phyloP scores from a whole-genome alignment of 2,797 vertebrate species.

The Limosa lapponica region DNA sequence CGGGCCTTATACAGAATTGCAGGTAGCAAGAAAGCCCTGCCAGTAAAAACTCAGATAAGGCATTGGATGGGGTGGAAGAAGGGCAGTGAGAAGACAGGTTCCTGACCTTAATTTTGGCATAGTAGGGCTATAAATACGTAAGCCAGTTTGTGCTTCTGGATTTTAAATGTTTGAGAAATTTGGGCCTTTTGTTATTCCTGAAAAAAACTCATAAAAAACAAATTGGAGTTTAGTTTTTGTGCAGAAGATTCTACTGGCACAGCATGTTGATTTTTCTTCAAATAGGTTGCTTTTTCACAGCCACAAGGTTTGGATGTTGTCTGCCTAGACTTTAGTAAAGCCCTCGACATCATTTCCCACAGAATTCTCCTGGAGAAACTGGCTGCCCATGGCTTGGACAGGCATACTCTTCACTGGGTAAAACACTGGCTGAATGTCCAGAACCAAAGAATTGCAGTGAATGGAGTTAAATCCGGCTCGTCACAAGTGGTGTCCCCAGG shows the following conservation, averaged over 20 bases:
- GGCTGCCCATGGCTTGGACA: background rate
- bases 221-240: background rate
- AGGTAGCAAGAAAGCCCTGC: background rate
- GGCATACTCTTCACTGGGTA: background rate
- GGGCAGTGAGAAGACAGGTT: accelerated
- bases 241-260: background rate
- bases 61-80: background rate
- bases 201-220: accelerated
- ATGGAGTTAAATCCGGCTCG: background rate
- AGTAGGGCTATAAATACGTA: background rate
- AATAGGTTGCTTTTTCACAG: background rate
- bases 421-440: background rate
- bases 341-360: background rate
- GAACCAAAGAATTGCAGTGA: background rate
- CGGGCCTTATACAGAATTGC: background rate
- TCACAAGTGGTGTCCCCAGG: background rate
- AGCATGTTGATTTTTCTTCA: background rate
- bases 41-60: background rate
- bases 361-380: background rate
- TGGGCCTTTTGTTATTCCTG: background rate
- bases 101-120: background rate
- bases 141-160: background rate
- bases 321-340: background rate
- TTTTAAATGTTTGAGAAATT: background rate
- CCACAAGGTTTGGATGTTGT: background rate